Evolutionary conservation across 1,140 invertebrate genomes (phyloP).

Genomic region (Harlomillsia oculata): DNA sequence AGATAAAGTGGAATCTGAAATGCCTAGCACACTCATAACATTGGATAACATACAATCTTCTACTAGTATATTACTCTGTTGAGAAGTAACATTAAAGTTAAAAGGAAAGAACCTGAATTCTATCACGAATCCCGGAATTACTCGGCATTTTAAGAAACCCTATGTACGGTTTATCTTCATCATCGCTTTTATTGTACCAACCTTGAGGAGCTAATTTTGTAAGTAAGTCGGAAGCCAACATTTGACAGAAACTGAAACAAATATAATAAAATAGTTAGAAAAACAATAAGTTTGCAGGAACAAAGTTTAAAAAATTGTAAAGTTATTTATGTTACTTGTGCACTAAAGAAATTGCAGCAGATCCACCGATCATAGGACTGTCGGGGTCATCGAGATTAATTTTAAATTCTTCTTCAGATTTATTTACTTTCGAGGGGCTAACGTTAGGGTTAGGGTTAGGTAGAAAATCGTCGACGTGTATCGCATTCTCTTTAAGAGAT

Average conservation of each 20-base stretch:
- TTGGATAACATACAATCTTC: not conserved
- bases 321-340: conserved; percentile 10
- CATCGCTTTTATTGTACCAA: conserved; percentile 8
- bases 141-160: conserved; percentile 56
- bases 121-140: conserved; percentile 54
- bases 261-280: conserved; percentile 10
- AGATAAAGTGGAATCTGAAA: no score
- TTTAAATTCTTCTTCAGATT: not conserved
- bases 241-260: conserved; percentile 31
- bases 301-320: conserved; percentile 14
- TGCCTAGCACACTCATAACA: not conserved
- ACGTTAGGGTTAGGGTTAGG: no score
- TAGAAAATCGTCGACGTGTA: not conserved
- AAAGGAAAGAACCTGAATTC: conserved; percentile 46
- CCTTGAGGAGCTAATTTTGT: conserved; percentile 38
- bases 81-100: no score
- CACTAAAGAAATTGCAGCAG: conserved; percentile 6
- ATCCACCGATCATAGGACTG: conserved; percentile 17
- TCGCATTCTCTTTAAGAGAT: not conserved
- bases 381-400: not conserved
- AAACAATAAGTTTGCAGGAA: not conserved
- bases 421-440: not conserved
- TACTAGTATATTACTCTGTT: no score
- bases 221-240: not conserved
- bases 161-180: conserved; percentile 39